Conservation (phyloP, 2,888 invertebrate genomes). For the Schrankia costaestrigalis region DNA sequence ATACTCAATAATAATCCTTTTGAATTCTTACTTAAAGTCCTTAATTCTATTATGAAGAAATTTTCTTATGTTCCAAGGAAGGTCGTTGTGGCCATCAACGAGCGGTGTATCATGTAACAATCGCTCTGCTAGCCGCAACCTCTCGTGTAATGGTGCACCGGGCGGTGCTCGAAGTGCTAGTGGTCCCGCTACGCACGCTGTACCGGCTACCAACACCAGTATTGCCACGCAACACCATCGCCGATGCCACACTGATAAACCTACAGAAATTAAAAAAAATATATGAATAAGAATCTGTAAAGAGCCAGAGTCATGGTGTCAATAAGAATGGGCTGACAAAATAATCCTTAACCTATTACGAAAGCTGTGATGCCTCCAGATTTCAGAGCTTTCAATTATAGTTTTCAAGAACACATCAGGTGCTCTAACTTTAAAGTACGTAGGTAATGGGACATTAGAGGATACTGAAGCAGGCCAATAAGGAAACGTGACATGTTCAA, state of each 20-base stretch:
- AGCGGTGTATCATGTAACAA: conserved; percentile 89
- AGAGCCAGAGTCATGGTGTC: neutral
- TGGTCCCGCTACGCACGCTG: conserved; percentile 90
- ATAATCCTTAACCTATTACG: too few species aligned
- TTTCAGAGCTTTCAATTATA: too few species aligned
- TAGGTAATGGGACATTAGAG: too few species aligned
- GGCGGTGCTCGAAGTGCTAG: conserved; percentile 88
- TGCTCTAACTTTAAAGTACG: too few species aligned
- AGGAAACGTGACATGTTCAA: too few species aligned
- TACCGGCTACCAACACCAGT: conserved; percentile 87
- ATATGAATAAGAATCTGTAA: neutral
- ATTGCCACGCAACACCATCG: conserved; percentile 90
- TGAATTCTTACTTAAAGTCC: conserved; percentile 84
- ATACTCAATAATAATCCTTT: neutral
- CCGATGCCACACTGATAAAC: conserved; percentile 75
- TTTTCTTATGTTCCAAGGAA: conserved; percentile 95
- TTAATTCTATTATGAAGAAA: conserved; percentile 93
- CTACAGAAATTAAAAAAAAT: conserved; percentile 40
- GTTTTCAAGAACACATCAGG: too few species aligned
- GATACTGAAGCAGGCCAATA: too few species aligned
- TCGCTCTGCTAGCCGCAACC: conserved; percentile 86
- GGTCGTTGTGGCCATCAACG: conserved; percentile 93
- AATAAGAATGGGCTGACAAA: too few species aligned
- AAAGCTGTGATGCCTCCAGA: too few species aligned
- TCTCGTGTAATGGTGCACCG: conserved; percentile 88